phyloP scores from a whole-genome alignment of 2,113 vertebrate genomes.

The Lepus europaeus region DNA sequence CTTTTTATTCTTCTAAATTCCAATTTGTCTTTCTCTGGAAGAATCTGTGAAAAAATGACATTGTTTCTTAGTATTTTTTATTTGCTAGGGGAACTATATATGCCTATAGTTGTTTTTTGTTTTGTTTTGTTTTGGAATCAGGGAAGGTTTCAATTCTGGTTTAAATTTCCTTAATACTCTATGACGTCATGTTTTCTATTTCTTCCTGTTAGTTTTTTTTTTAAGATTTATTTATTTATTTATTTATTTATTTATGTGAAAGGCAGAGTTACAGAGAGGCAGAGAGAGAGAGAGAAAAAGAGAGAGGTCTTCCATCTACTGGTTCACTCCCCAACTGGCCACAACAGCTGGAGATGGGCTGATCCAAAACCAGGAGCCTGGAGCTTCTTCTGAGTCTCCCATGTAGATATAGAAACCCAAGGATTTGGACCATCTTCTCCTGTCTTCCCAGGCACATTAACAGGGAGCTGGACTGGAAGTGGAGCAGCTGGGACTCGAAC shows the following conservation, averaged over 20 bases:
- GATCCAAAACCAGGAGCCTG: too few relatives aligned
- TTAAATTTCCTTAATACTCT: conserved; percentile 14
- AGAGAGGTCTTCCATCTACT: too few relatives aligned
- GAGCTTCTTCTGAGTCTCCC: too few relatives aligned
- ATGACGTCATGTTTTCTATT: not conserved
- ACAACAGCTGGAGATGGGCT: too few relatives aligned
- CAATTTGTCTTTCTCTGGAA: conserved; percentile 39
- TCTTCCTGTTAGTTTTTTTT: conserved; percentile 41
- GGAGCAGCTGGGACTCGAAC: too few relatives aligned
- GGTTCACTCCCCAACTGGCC: too few relatives aligned
- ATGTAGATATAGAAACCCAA: too few relatives aligned
- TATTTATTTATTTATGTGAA: not conserved
- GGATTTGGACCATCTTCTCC: too few relatives aligned
- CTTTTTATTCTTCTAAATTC: not conserved
- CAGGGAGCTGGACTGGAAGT: too few relatives aligned
- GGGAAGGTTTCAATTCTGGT: not conserved
- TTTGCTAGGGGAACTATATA: not conserved
- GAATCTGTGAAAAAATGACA: not conserved
- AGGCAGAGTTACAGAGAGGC: too few relatives aligned
- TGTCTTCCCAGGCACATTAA: too few relatives aligned
- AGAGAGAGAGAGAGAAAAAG: too few relatives aligned
- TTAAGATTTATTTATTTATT: not conserved
- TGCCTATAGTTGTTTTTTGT: not conserved
- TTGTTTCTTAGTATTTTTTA: not conserved
- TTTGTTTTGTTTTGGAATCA: not conserved